Conservation (phyloP, 2,113 vertebrate species). For the Thinocorus orbignyianus region DNA sequence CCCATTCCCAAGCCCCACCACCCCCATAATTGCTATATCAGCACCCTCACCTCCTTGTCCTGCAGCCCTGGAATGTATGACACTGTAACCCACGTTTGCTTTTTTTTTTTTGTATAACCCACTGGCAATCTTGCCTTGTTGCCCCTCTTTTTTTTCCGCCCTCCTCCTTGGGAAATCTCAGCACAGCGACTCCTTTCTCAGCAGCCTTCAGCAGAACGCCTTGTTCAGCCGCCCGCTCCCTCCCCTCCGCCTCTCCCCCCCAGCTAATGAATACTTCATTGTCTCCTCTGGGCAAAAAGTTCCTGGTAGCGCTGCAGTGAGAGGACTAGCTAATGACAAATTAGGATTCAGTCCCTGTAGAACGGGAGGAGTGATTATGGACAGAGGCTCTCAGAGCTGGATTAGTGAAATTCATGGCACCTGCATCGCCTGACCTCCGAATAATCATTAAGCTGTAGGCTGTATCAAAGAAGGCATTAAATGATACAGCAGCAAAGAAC, state of each 20-base stretch:
- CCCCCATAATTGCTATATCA: neutral
- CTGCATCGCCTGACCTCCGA: constrained; percentile 78
- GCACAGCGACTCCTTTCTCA: constrained; percentile 69
- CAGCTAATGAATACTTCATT: constrained; percentile 75
- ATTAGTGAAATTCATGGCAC: constrained; percentile 75
- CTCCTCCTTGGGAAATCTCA: constrained; percentile 3
- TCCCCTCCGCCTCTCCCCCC: constrained; percentile 2
- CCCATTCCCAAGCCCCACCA: neutral
- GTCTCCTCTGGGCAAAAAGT: constrained; percentile 69
- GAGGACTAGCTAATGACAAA: constrained; percentile 66
- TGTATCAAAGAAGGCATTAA: constrained; percentile 82
- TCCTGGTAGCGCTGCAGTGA: constrained; percentile 53
- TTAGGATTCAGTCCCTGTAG: constrained; percentile 77
- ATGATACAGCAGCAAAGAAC: constrained; percentile 68
- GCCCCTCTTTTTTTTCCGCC: too few relatives aligned
- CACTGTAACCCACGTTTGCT: neutral
- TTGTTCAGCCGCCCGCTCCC: constrained; percentile 8
- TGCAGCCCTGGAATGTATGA: neutral
- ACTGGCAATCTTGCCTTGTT: neutral
- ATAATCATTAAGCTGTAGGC: constrained; percentile 80
- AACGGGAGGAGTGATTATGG: constrained; percentile 71
- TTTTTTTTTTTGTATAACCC: too few relatives aligned
- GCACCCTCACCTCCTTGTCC: neutral
- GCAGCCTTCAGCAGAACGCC: constrained; percentile 65
- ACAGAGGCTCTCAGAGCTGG: constrained; percentile 79